These are phyloP conservation scores for Callipepla californica DNA, from an alignment of 2,113 vertebrate species.

Conservation along the genomic window DNA sequence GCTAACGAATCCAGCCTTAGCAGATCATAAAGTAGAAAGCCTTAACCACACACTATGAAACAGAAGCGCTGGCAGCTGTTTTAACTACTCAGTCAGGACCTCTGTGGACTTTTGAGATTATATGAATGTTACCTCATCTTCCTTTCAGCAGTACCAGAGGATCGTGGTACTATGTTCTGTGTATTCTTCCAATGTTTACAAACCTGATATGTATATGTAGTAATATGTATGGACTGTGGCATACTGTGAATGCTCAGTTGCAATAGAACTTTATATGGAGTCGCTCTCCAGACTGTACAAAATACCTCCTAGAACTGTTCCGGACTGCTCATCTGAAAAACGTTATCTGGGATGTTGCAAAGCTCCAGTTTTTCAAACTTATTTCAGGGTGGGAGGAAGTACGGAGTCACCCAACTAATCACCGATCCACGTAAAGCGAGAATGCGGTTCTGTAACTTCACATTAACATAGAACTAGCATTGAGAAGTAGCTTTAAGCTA, in stretches of 20 bases:
- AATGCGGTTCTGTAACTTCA: conserved; percentile 67
- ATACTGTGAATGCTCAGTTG: conserved; percentile 80
- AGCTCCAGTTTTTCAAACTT: conserved; percentile 41
- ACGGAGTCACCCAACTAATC: neutral
- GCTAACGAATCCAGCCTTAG: conserved; percentile 78
- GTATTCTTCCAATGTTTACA: conserved; percentile 84
- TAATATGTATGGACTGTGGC: conserved; percentile 74
- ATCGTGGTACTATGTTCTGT: conserved; percentile 76
- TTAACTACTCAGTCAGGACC: conserved; percentile 76
- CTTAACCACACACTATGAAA: conserved; percentile 57
- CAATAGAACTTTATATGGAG: conserved; percentile 71
- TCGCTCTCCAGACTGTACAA: conserved; percentile 73
- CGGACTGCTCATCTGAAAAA: conserved; percentile 24
- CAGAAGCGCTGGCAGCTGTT: conserved; percentile 78
- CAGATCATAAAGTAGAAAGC: conserved; percentile 64
- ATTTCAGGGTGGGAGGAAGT: conserved; percentile 44
- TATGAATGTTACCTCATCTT: conserved; percentile 82
- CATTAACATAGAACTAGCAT: conserved; percentile 77
- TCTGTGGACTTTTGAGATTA: conserved; percentile 80
- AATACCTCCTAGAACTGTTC: conserved; percentile 69
- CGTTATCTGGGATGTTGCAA: conserved; percentile 52
- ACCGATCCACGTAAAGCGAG: conserved; percentile 15
- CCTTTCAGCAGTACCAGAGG: conserved; percentile 77
- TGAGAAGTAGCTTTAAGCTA: conserved; percentile 75
- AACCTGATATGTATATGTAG: conserved; percentile 81